A percentile compares a stretch with the other conserved stretches of the same genome.
Evolutionary conservation across 2,113 vertebrate genomes (phyloP).

Genomic region (Hemiscyllium ocellatum): DNA sequence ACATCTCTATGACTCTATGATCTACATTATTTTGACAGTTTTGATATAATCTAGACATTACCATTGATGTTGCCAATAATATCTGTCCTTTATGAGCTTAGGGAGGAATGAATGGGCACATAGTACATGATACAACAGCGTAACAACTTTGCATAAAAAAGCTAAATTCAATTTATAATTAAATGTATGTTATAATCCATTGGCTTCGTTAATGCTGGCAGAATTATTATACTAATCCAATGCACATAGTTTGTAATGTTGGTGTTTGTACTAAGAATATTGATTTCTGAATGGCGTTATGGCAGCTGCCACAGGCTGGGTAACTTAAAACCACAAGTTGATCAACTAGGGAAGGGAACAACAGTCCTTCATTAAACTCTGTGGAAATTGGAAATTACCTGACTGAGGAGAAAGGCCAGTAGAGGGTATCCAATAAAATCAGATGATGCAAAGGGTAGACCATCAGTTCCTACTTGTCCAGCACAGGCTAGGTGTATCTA

Average conservation of each 20-base stretch:
- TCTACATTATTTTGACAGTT: neutral
- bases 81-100: neutral
- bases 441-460: neutral
- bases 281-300: neutral
- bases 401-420: neutral
- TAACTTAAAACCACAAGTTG: neutral
- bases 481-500: neutral
- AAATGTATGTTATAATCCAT: neutral
- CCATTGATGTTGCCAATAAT: neutral
- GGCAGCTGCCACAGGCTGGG: neutral
- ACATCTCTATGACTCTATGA: too few species aligned
- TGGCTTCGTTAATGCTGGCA: neutral
- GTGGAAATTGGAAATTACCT: neutral
- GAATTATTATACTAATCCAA: neutral
- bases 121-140: neutral
- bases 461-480: neutral
- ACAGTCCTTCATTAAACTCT: neutral
- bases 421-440: neutral
- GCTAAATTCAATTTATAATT: neutral
- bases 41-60: neutral
- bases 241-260: neutral
- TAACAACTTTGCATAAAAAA: neutral
- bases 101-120: neutral
- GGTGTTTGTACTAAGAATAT: neutral
- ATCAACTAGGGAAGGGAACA: neutral